These are phyloP conservation scores for Cydia amplana DNA, from an alignment of 1,140 invertebrate species.

Conservation along the genomic window DNA sequence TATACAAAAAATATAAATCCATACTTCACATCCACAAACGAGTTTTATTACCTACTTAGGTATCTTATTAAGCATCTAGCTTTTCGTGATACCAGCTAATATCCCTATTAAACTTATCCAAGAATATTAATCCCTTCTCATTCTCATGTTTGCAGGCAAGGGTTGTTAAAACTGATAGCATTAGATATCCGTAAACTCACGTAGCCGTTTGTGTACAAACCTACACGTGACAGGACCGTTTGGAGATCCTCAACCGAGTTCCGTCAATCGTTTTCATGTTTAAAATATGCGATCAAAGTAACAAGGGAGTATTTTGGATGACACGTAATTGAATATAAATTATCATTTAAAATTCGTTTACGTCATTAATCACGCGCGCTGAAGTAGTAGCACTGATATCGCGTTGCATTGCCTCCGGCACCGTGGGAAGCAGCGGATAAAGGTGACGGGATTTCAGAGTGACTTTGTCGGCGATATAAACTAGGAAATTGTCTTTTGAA, in stretches of 20 bases:
- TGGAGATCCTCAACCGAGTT: not conserved
- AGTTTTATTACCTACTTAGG: too few relatives aligned
- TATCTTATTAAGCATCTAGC: too few relatives aligned
- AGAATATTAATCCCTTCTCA: not conserved
- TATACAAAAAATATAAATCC: too few relatives aligned
- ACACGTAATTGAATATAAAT: not conserved
- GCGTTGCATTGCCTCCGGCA: conserved; percentile 20
- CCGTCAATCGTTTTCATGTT: conserved; percentile 12
- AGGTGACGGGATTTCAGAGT: conserved; percentile 17
- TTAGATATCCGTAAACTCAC: conserved; percentile 36
- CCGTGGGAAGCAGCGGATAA: conserved; percentile 21
- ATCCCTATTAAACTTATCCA: not conserved
- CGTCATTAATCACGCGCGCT: conserved; percentile 12
- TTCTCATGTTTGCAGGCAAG: not conserved
- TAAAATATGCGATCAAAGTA: not conserved
- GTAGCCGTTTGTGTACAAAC: conserved; percentile 46
- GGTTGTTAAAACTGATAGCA: not conserved
- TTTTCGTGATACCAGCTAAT: too few relatives aligned
- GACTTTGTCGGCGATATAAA: conserved; percentile 23
- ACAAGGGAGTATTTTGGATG: not conserved
- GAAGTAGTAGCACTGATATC: conserved; percentile 17
- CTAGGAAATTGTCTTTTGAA: conserved; percentile 30
- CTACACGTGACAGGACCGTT: conserved; percentile 41
- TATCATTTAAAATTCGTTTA: not conserved
- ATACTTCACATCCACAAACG: too few relatives aligned